phyloP scores from a whole-genome alignment of 92 coral and sea anemone genomes.

The Epizoanthus stellaris region DNA sequence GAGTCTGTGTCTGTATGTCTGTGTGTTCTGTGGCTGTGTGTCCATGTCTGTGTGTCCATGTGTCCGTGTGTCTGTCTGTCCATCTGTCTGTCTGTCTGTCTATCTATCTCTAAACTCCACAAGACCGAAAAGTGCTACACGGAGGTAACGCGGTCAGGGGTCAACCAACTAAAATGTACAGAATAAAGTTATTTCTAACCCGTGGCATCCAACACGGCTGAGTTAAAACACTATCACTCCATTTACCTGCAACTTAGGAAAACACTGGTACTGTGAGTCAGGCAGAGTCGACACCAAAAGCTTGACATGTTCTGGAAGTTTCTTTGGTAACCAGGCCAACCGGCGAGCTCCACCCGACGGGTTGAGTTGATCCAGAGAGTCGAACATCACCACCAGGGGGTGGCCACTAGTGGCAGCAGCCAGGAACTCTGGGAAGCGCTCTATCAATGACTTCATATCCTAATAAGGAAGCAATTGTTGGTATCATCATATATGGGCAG shows the following conservation, averaged over 20 bases:
- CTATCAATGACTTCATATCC: conserved; percentile 68
- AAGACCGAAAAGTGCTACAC: no score
- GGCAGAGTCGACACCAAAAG: conserved; percentile 85
- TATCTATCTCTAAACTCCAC: no score
- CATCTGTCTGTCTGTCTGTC: no score
- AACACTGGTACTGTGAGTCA: conserved; percentile 72
- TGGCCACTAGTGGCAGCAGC: conserved; percentile 67
- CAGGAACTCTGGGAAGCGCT: conserved; percentile 61
- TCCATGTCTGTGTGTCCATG: no score
- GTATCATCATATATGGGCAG: no score
- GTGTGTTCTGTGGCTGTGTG: no score
- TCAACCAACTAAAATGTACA: no score
- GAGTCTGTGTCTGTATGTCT: no score
- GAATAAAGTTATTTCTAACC: neutral
- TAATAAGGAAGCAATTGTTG: neutral
- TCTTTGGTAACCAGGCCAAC: conserved; percentile 78
- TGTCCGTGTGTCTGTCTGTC: no score
- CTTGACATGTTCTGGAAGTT: conserved; percentile 78
- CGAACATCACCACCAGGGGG: conserved; percentile 74
- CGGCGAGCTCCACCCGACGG: conserved; percentile 74
- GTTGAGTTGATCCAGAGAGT: conserved; percentile 81
- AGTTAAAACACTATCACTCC: neutral
- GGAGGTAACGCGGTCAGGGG: no score
- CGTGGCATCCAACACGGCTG: neutral
- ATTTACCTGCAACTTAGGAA: conserved; percentile 73